phyloP scores from a whole-genome alignment of 1,140 invertebrate species.

The Cephus cinctus region DNA sequence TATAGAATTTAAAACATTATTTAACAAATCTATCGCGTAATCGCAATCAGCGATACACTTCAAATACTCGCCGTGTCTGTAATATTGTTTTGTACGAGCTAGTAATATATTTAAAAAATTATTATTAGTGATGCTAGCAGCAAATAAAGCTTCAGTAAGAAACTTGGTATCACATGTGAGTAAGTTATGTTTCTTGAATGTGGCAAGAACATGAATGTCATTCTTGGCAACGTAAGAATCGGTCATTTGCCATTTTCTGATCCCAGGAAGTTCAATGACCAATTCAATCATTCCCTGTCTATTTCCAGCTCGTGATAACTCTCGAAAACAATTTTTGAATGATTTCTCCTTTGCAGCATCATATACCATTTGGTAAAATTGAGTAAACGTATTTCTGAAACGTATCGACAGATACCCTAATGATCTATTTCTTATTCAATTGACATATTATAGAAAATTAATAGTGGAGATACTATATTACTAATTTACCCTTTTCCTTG shows the following conservation, averaged over 20 bases:
- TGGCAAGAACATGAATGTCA: conserved; percentile 29
- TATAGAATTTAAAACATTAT: neutral
- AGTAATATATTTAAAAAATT: conserved; percentile 32
- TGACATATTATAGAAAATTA: too few relatives aligned
- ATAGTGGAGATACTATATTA: too few relatives aligned
- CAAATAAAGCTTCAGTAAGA: conserved; percentile 38
- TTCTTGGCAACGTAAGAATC: conserved; percentile 36
- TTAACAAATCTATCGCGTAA: conserved; percentile 25
- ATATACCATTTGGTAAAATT: too few relatives aligned
- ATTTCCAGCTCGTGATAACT: conserved; percentile 31
- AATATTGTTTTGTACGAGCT: conserved; percentile 29
- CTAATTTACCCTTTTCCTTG: too few relatives aligned
- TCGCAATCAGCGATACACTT: conserved; percentile 36
- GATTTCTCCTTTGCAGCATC: too few relatives aligned
- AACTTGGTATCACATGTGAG: conserved; percentile 14
- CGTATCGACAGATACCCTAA: too few relatives aligned
- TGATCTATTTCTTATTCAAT: too few relatives aligned
- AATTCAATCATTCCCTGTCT: conserved; percentile 38
- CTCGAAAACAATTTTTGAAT: conserved; percentile 25
- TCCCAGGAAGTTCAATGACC: conserved; percentile 27
- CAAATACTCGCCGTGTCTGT: conserved; percentile 21
- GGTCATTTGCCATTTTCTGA: conserved; percentile 21
- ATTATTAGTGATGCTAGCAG: conserved; percentile 19
- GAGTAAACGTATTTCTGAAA: too few relatives aligned
- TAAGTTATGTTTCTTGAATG: conserved; percentile 4